Evolutionary conservation across 2,888 invertebrate species (phyloP), one percentile per base, ranked within the genome.

Genomic region (Orchestes rusci): DNA sequence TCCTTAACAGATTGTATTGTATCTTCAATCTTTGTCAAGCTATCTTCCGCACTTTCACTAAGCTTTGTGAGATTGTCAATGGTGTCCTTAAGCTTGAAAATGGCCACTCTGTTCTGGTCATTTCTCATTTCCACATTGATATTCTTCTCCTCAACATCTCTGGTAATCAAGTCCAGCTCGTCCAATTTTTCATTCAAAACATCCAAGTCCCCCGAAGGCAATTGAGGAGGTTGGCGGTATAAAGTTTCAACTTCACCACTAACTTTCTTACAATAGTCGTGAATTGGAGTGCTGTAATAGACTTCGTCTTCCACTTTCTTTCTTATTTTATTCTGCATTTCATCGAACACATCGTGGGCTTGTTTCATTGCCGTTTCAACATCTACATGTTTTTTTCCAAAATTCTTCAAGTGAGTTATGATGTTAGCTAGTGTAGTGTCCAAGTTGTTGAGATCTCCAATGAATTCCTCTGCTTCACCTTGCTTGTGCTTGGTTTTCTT

Each of bases 361-460:
- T 73, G 70, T 36, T 71, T 68, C 3, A 77, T 53, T 0, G 74
- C 74, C 10, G 70, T 70, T 19, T 74, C 70, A 2, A 75, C 59
- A 47, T 72, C 73, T n/a, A 77, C 57, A 48, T 75, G 74, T 32
- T 73, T 71, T 16, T 55, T 58, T 4, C 61, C 62, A 39, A 62
- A 61, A 17, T 53, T 55, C 13, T 58, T 52, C 19, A 67, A 50
- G 28, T 52, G 50, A 13, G 54, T 31, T 16, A 61, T 54, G 3
- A 61, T 54, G 30, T 38, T 50, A 27, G n/a, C n/a, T n/a, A n/a
- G n/a, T n/a, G n/a, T n/a, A n/a, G n/a, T n/a, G n/a, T n/a, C n/a
- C n/a, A n/a, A n/a, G n/a, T n/a, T n/a, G n/a, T 39, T 38, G 18
- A 49, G 17, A 2, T 49, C 40, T 3, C 29, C 16, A 5, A 19